These are phyloP conservation scores for Aphaenogaster ashmeadi DNA, from an alignment of 1,140 invertebrate genomes.

Conservation along the genomic window DNA sequence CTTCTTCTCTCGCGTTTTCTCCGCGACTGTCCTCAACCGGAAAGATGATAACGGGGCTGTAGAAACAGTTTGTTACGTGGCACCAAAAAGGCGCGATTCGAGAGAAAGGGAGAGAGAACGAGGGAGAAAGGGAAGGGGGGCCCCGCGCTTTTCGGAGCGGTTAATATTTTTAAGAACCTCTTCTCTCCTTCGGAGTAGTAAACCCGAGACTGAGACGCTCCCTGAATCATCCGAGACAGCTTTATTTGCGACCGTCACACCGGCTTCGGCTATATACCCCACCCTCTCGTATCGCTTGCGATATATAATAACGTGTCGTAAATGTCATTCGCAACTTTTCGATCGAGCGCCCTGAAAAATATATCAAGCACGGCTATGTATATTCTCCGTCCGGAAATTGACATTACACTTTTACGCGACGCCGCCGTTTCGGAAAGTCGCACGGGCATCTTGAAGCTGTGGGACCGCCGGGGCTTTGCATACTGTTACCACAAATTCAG, in stretches of 20 bases:
- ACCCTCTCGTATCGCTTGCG: neutral
- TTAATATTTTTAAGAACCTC: conserved; percentile 68
- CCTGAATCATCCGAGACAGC: conserved; percentile 51
- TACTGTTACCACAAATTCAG: conserved; percentile 57
- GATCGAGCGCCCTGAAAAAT: conserved; percentile 44
- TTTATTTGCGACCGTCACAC: conserved; percentile 59
- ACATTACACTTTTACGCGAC: conserved; percentile 55
- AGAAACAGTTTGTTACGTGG: conserved; percentile 78
- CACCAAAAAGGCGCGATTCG: conserved; percentile 59
- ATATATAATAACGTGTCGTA: conserved; percentile 61
- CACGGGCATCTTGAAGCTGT: conserved; percentile 20
- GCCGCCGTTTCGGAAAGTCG: conserved; percentile 29
- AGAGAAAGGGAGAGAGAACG: neutral
- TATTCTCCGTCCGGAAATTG: conserved; percentile 34
- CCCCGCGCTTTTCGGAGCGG: conserved; percentile 30
- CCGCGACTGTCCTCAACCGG: conserved; percentile 76
- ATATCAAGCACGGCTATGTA: neutral
- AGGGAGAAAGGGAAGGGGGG: neutral
- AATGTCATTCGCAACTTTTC: conserved; percentile 61
- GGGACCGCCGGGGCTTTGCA: conserved; percentile 34
- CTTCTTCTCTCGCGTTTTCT: conserved; percentile 12
- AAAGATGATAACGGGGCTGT: conserved; percentile 78
- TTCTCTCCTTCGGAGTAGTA: neutral
- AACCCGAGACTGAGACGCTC: conserved; percentile 16
- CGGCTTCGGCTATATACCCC: conserved; percentile 24